A percentile compares a stretch with the other conserved stretches of the same genome.
Conservation (phyloP, 2,888 invertebrate genomes). For the Eilema caniola region DNA sequence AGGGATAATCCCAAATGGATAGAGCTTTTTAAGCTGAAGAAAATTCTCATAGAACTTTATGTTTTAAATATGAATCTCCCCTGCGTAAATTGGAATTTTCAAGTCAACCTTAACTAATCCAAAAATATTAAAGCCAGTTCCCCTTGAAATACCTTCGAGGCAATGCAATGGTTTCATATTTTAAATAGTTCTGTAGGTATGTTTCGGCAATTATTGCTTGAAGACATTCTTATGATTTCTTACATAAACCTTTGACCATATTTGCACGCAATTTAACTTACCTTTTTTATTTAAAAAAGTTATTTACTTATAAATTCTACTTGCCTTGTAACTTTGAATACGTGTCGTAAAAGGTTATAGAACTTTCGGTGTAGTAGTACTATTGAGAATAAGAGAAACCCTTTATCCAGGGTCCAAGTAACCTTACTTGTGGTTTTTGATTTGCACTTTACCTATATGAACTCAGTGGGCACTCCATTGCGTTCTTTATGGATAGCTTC, state of each 20-base stretch:
- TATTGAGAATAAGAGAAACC: too few species aligned
- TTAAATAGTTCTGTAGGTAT: conserved; percentile 21
- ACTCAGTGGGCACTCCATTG: too few species aligned
- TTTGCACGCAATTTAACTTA: conserved; percentile 7
- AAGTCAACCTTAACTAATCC: conserved; percentile 26
- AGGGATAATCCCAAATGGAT: conserved; percentile 46
- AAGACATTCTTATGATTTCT: background rate
- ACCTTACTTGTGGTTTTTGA: too few species aligned
- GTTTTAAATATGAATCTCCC: conserved; percentile 36
- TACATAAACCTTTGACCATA: background rate
- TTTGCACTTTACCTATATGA: too few species aligned
- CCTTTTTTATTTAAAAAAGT: background rate
- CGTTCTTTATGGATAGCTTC: too few species aligned
- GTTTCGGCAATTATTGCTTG: conserved; percentile 18
- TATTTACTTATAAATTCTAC: background rate
- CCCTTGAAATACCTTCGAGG: conserved; percentile 23
- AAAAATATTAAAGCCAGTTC: conserved; percentile 25
- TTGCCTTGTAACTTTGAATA: too few species aligned
- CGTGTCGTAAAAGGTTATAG: too few species aligned
- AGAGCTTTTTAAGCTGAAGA: conserved; percentile 35
- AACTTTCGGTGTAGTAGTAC: too few species aligned
- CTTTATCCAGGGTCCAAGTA: too few species aligned
- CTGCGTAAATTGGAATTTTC: conserved; percentile 35
- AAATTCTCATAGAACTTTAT: conserved; percentile 33
- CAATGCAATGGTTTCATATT: conserved; percentile 20